Evolutionary conservation across 2,888 invertebrate species (phyloP), one percentile per base, ranked within the genome.

Genomic region (Gastracanthus pulcherrimus): DNA sequence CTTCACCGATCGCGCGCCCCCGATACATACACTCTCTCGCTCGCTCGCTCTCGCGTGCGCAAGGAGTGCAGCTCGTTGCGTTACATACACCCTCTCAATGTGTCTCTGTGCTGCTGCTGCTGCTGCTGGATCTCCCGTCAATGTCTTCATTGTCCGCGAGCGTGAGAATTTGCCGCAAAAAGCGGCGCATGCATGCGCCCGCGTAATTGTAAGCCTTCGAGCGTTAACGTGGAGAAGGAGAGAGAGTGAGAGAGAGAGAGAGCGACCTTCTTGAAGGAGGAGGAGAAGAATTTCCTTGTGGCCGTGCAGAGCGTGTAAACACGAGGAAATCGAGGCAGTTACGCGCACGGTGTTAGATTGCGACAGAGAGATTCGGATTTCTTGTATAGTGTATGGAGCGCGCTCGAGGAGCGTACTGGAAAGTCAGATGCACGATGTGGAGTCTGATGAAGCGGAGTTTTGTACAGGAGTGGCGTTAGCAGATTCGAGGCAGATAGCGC

Each of bases 1-100:
- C 85, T 86, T 86, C 85, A 45, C 76, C 74, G 74, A 58, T 78
- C 75, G 76, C n/a, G n/a, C n/a, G n/a, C 41, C 19, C 51, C 26
- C 55, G 23, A 70, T 58, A 34, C 26, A n/a, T 26, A 62, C 31
- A 34, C 31, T 45, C 41, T 26, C 16, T n/a, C 3, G 67, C 9
- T 48, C 36, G 23, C 41, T 45, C 55, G 2, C 23, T 36, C 41
- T 60, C 38, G 60, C 74, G 38, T 69, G 19, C 16, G 67, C 3
- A 7, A 1, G 67, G 48, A 34, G 19, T 13, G 64, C 13, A 19
- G 29, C n/a, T n/a, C n/a, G n/a, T n/a, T n/a, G n/a, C 31, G 36
- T 9, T 5, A 16, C 19, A 19, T 38, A 55, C 38, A 38, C 62
- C 19, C 81, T 41, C 60, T 76, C 76, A 58, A 67, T 70, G 64